These are phyloP conservation scores for Polydrusus tereticollis DNA, from an alignment of 2,888 invertebrate species.

Conservation along the genomic window DNA sequence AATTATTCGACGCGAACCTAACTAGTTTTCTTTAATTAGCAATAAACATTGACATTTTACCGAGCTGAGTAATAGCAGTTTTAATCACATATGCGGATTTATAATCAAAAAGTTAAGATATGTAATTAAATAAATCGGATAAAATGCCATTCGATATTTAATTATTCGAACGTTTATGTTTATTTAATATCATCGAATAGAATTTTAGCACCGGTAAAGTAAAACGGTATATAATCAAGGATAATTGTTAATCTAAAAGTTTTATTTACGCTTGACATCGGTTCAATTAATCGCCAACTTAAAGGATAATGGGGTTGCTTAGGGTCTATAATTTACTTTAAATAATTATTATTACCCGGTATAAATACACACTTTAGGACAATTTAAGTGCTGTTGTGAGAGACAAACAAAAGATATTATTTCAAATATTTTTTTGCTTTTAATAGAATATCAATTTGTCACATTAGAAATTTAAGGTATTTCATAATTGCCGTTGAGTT, in stretches of 20 bases:
- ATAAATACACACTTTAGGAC: background rate
- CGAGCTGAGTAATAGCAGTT: conserved; percentile 46
- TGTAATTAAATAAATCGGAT: conserved; percentile 44
- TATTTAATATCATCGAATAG: conserved; percentile 24
- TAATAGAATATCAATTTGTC: background rate
- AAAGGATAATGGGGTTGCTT: conserved; percentile 8
- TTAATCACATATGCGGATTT: conserved; percentile 44
- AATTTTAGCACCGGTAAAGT: too few relatives aligned
- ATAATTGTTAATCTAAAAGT: conserved; percentile 31
- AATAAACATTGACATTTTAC: conserved; percentile 49
- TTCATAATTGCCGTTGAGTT: background rate
- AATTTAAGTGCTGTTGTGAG: background rate
- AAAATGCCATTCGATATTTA: conserved; percentile 40
- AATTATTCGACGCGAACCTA: conserved; percentile 45
- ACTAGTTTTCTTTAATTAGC: conserved; percentile 49
- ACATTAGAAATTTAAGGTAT: background rate
- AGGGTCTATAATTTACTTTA: conserved; percentile 13
- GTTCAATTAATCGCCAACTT: conserved; percentile 17
- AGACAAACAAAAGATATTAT: background rate
- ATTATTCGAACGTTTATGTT: conserved; percentile 31
- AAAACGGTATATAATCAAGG: conserved; percentile 17
- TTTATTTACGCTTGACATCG: conserved; percentile 18
- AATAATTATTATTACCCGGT: conserved; percentile 8
- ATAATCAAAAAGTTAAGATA: conserved; percentile 42
- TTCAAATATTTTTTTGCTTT: background rate